phyloP scores from a whole-genome alignment of 2,113 vertebrate genomes.

The Riparia riparia region DNA sequence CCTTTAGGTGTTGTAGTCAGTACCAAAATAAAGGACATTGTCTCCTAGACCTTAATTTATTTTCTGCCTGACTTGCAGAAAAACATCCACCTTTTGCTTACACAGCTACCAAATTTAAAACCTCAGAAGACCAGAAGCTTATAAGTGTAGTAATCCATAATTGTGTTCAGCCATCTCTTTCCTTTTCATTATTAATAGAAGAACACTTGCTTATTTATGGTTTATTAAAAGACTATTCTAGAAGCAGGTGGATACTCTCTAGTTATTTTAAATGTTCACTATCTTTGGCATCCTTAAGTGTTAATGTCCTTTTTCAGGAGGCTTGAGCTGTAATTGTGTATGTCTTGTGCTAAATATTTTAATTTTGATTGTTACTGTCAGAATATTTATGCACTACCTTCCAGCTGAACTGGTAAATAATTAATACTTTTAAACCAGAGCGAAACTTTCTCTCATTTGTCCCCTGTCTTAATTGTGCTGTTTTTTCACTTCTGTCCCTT shows the following conservation, averaged over 20 bases:
- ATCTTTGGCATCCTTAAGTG: not conserved
- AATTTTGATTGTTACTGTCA: not conserved
- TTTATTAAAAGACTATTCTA: not conserved
- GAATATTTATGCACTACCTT: not conserved
- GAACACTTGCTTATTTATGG: not conserved
- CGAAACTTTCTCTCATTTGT: not conserved
- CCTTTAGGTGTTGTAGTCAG: not conserved
- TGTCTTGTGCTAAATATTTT: not conserved
- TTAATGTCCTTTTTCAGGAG: not conserved
- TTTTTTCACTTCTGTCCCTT: not conserved
- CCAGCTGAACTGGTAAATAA: not conserved
- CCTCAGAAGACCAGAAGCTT: not conserved
- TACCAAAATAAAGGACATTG: not conserved
- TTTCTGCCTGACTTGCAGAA: not conserved
- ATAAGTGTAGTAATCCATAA: not conserved
- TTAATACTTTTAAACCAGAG: not conserved
- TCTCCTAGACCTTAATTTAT: not conserved
- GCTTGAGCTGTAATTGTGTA: not conserved
- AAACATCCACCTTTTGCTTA: not conserved
- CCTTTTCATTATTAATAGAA: not conserved
- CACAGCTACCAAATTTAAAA: not conserved
- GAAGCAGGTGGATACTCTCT: not conserved
- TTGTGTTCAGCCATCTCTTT: not conserved
- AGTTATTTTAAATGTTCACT: not conserved
- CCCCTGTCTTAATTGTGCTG: not conserved